These are phyloP conservation scores for Oryzias celebensis DNA, from an alignment of 2,113 vertebrate genomes.

Conservation along the genomic window DNA sequence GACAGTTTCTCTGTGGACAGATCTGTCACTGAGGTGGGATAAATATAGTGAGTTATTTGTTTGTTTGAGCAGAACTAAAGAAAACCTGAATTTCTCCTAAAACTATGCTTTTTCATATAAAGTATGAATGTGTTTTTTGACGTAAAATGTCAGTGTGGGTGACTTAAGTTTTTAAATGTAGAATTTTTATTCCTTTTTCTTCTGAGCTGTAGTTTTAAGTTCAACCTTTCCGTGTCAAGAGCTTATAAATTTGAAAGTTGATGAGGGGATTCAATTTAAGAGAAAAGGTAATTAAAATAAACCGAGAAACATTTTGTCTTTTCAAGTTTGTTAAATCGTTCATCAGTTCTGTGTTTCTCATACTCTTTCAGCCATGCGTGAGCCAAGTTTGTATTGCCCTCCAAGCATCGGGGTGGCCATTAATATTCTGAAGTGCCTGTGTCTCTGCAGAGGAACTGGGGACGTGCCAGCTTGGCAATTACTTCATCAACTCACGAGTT, in stretches of 20 bases:
- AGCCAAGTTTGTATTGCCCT: slow-evolving; percentile 55
- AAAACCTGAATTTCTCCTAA: no score
- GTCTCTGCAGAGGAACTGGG: slow-evolving; percentile 62
- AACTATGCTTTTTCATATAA: no score
- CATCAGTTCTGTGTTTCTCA: not conserved
- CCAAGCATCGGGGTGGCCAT: slow-evolving; percentile 60
- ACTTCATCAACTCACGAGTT: slow-evolving; percentile 67
- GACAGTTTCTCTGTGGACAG: no score
- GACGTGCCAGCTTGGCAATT: slow-evolving; percentile 74
- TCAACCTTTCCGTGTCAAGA: slow-evolving; percentile 25
- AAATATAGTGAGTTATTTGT: no score
- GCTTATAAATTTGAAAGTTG: slow-evolving; percentile 24
- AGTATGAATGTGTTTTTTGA: no score
- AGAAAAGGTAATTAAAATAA: slow-evolving; percentile 38
- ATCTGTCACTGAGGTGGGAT: no score
- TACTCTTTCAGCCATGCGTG: slow-evolving; percentile 27
- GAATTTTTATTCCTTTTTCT: no score
- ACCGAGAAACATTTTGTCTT: slow-evolving; percentile 40
- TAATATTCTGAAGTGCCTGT: slow-evolving; percentile 70
- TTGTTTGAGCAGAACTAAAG: no score
- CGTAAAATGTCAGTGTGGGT: no score
- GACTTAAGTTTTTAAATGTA: no score
- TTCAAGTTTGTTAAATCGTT: slow-evolving; percentile 31
- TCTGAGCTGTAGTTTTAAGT: no score
- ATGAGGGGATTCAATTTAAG: slow-evolving; percentile 19